A percentile compares a stretch with the other conserved stretches of the same genome.
Conservation (phyloP, 2,113 vertebrate genomes). For the Hemiscyllium ocellatum region DNA sequence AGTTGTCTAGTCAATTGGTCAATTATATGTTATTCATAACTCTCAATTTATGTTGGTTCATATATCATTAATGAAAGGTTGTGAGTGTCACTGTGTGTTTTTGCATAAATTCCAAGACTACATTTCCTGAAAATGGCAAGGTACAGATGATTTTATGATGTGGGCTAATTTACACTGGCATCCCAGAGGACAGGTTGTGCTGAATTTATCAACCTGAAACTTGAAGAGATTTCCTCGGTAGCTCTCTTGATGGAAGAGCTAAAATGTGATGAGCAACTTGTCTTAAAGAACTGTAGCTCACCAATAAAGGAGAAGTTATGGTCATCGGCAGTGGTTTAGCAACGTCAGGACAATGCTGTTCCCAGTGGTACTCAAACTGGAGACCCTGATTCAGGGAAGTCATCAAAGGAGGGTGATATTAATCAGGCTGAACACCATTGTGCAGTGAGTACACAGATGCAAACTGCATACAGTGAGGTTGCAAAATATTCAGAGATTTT, state of each 20-base stretch:
- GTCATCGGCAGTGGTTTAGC: background rate
- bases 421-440: background rate
- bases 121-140: background rate
- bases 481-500: background rate
- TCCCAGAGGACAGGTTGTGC: background rate
- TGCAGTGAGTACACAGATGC: background rate
- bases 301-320: background rate
- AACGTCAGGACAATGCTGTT: background rate
- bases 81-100: background rate
- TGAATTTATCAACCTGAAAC: background rate
- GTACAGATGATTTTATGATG: background rate
- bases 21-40: background rate
- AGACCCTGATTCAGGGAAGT: background rate
- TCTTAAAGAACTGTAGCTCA: background rate
- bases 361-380: background rate
- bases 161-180: background rate
- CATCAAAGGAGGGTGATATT: background rate
- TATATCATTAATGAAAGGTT: background rate
- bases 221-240: background rate
- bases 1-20: background rate
- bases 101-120: background rate
- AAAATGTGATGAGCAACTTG: background rate
- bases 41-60: background rate
- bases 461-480: background rate
- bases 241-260: background rate